These are phyloP conservation scores for Silvanus unidentatus DNA, from an alignment of 2,888 invertebrate genomes.

Conservation along the genomic window DNA sequence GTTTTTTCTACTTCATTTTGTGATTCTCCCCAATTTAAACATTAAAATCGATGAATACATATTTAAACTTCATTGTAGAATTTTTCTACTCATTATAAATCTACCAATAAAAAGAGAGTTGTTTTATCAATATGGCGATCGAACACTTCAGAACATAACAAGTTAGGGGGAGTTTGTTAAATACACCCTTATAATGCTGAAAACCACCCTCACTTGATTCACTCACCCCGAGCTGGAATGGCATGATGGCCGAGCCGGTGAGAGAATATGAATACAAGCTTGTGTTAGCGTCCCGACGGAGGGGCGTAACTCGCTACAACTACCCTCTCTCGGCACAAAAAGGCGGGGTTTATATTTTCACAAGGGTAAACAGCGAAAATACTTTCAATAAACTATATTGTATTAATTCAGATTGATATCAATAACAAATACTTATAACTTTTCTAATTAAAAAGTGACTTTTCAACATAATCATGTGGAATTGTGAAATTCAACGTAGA, in stretches of 20 bases:
- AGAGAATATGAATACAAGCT: background rate
- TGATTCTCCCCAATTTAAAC: too few species aligned
- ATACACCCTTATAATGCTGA: constrained; percentile 3
- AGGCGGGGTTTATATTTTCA: constrained; percentile 2
- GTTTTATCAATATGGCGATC: constrained; percentile 7
- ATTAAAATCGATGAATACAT: too few species aligned
- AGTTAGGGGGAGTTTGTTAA: constrained; percentile 2
- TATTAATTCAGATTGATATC: too few species aligned
- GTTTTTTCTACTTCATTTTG: too few species aligned
- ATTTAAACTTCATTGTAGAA: too few species aligned
- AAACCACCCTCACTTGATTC: constrained; percentile 4
- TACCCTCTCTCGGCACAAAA: background rate
- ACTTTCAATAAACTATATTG: too few species aligned
- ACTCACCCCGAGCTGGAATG: background rate
- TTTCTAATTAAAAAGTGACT: too few species aligned
- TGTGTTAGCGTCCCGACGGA: constrained; percentile 3
- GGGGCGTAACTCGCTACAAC: constrained; percentile 2
- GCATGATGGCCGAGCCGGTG: constrained; percentile 6
- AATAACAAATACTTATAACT: too few species aligned
- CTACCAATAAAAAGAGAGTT: constrained; percentile 4
- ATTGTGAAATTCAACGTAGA: too few species aligned
- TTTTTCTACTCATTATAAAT: too few species aligned
- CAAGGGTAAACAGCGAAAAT: too few species aligned
- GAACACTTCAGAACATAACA: constrained; percentile 7
- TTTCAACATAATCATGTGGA: too few species aligned